Percentiles rank a stretch among this genome's conserved stretches.
phyloP scores from a whole-genome alignment of 1,140 invertebrate genomes.

The Caenorhabditis inopinata region DNA sequence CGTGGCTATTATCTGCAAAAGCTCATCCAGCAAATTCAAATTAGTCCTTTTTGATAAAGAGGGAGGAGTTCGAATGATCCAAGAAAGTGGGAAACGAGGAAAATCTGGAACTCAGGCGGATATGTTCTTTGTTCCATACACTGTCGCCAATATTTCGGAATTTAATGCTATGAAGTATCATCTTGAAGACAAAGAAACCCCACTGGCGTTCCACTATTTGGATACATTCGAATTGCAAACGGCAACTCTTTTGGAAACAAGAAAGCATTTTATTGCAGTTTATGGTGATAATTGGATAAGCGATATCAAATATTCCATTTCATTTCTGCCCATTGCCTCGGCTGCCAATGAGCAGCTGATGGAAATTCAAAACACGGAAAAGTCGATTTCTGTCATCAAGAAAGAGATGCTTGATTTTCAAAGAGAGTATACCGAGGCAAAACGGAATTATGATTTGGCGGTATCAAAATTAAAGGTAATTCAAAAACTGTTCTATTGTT shows the following conservation, averaged over 20 bases:
- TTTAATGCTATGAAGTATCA: slow-evolving; percentile 61
- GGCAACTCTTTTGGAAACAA: slow-evolving; percentile 54
- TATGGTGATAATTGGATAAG: slow-evolving; percentile 64
- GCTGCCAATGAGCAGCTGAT: slow-evolving; percentile 35
- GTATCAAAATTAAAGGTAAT: background rate
- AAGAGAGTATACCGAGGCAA: slow-evolving; percentile 61
- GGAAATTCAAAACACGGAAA: slow-evolving; percentile 53
- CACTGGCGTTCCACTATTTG: slow-evolving; percentile 58
- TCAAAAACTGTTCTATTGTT: background rate
- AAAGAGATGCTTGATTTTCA: slow-evolving; percentile 62
- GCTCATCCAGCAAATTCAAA: slow-evolving; percentile 65
- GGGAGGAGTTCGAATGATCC: slow-evolving; percentile 62
- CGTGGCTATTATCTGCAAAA: slow-evolving; percentile 63
- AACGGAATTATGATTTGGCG: slow-evolving; percentile 55
- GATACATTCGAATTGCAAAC: slow-evolving; percentile 61
- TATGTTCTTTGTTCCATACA: slow-evolving; percentile 65
- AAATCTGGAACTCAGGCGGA: slow-evolving; percentile 59
- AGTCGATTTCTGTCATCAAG: slow-evolving; percentile 54
- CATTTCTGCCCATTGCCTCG: slow-evolving; percentile 45
- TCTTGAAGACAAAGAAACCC: slow-evolving; percentile 63
- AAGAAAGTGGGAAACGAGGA: slow-evolving; percentile 56
- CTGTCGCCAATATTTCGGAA: slow-evolving; percentile 57
- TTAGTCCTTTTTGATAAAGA: slow-evolving; percentile 65
- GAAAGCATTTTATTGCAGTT: slow-evolving; percentile 61
- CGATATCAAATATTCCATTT: slow-evolving; percentile 53